These are phyloP conservation scores for Empidonax traillii DNA, from an alignment of 2,113 vertebrate species.

Conservation along the genomic window DNA sequence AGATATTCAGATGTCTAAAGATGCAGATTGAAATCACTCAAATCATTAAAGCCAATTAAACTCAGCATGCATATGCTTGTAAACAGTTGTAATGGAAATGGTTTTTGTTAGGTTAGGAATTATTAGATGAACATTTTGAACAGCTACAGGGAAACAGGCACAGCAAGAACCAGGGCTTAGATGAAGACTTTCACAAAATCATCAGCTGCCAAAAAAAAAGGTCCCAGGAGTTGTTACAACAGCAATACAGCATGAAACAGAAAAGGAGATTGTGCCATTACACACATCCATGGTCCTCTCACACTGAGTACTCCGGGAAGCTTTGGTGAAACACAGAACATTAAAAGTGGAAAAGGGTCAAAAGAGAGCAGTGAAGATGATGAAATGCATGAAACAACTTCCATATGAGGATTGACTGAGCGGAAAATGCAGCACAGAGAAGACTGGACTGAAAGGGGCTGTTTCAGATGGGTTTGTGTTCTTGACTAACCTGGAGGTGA, in stretches of 20 bases:
- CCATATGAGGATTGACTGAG: not conserved
- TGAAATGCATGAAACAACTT: not conserved
- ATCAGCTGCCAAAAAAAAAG: not conserved
- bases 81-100: not conserved
- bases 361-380: not conserved
- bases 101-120: not conserved
- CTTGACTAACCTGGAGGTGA: not conserved
- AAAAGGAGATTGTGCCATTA: not conserved
- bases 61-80: not conserved
- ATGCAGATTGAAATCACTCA: not conserved
- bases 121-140: not conserved
- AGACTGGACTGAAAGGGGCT: not conserved
- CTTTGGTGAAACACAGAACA: not conserved
- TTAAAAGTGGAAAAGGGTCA: not conserved
- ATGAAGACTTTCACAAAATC: not conserved
- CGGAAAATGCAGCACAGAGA: not conserved
- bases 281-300: not conserved
- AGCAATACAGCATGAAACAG: not conserved
- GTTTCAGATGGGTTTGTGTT: not conserved
- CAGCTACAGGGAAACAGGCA: not conserved
- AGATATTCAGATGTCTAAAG: not conserved
- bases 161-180: not conserved
- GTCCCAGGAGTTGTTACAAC: not conserved
- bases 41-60: not conserved
- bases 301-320: not conserved